These are phyloP conservation scores for Pseudois nayaur DNA, from an alignment of 2,113 vertebrate species.

Conservation along the genomic window DNA sequence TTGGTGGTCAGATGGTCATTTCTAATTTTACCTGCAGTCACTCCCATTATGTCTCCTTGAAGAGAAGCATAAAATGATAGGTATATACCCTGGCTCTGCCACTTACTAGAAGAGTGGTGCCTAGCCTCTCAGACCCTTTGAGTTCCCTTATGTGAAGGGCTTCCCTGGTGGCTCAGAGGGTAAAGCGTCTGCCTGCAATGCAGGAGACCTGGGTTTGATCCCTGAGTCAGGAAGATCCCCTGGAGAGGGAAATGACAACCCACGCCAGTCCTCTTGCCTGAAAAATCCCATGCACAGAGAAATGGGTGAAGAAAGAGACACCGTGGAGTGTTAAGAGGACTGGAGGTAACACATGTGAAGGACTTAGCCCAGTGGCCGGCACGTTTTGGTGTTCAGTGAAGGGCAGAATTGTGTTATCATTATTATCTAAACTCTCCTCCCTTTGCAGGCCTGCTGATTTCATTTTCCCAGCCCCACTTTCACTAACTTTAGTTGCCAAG, in stretches of 20 bases:
- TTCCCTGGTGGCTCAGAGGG: too few species aligned
- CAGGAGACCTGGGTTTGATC: too few species aligned
- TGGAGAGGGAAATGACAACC: too few species aligned
- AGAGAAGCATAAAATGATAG: neutral
- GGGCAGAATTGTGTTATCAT: neutral
- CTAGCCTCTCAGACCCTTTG: neutral
- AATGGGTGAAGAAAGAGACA: neutral
- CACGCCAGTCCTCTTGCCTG: too few species aligned
- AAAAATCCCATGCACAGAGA: too few species aligned
- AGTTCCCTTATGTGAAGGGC: neutral
- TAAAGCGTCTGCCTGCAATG: too few species aligned
- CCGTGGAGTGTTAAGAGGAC: neutral
- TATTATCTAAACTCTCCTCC: neutral
- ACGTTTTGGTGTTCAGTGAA: neutral
- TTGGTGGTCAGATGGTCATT: neutral
- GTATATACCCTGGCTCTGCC: neutral
- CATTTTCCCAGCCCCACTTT: neutral
- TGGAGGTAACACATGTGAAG: neutral
- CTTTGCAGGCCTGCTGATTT: too few species aligned
- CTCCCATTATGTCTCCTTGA: neutral
- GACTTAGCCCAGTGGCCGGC: neutral
- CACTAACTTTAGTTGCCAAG: neutral
- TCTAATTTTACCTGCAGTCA: neutral
- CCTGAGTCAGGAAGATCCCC: too few species aligned
- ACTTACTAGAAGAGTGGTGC: neutral